A percentile compares a stretch with the other conserved stretches of the same genome.
phyloP scores from a whole-genome alignment of 2,888 invertebrate genomes.

The Lasioglossum lativentre region DNA sequence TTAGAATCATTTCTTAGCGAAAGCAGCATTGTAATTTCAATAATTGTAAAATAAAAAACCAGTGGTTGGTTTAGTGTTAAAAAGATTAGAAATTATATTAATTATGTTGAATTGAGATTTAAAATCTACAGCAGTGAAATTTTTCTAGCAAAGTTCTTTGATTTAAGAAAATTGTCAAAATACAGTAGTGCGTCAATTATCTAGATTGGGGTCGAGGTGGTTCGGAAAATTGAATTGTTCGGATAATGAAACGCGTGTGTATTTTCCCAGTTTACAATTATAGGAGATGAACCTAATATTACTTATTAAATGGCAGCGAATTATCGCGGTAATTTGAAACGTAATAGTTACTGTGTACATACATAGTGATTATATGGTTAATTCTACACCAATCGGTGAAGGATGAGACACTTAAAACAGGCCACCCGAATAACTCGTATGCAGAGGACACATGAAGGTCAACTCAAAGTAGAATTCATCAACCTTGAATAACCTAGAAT shows the following conservation, averaged over 20 bases:
- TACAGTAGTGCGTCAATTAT: too few species aligned
- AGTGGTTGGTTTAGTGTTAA: too few species aligned
- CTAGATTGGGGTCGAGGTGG: neutral
- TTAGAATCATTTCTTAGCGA: too few species aligned
- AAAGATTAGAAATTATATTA: too few species aligned
- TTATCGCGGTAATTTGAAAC: neutral
- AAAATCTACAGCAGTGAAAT: neutral
- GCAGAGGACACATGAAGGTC: too few species aligned
- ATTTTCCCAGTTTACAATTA: neutral
- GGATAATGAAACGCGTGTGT: neutral
- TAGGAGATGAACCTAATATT: neutral
- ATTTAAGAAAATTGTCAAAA: too few species aligned
- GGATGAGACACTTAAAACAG: too few species aligned
- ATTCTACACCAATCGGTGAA: neutral
- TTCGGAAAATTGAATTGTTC: neutral
- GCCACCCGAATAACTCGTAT: too few species aligned
- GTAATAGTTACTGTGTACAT: neutral
- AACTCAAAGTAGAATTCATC: too few species aligned
- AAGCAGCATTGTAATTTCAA: too few species aligned
- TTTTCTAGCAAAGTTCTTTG: neutral
- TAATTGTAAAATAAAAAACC: too few species aligned
- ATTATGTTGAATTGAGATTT: neutral
- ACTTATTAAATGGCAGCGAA: neutral
- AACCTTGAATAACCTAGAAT: too few species aligned
- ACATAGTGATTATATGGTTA: neutral